A percentile compares a stretch with the other conserved stretches of the same genome.
phyloP scores from a whole-genome alignment of 2,888 invertebrate genomes.

The Xestia c-nigrum region DNA sequence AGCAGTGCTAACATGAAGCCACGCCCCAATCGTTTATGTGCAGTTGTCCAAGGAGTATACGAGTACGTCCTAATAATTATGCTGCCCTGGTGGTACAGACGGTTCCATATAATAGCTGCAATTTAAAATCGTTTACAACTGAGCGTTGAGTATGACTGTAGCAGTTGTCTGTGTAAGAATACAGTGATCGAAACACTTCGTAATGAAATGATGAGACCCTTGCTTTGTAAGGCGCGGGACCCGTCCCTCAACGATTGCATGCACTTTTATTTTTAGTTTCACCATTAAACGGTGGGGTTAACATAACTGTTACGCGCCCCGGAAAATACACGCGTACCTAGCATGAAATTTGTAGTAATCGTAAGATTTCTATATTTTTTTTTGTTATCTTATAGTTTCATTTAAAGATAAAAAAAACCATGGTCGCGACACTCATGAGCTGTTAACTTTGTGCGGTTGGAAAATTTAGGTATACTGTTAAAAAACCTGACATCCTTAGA shows the following conservation, averaged over 20 bases:
- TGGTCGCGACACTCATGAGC: neutral
- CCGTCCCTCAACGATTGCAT: neutral
- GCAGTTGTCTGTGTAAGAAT: neutral
- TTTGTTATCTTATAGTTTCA: neutral
- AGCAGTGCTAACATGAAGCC: conserved; percentile 13
- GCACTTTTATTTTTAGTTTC: neutral
- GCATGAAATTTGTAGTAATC: neutral
- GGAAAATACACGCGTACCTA: neutral
- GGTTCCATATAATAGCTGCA: conserved; percentile 7
- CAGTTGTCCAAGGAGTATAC: neutral
- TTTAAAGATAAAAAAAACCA: neutral
- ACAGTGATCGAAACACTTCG: neutral
- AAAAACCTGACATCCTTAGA: neutral
- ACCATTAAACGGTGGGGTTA: too few species aligned
- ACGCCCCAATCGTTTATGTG: conserved; percentile 19
- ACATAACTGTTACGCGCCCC: neutral
- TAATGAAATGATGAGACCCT: neutral
- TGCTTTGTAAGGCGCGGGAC: neutral
- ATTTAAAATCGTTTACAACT: neutral
- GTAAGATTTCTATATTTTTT: neutral
- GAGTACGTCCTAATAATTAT: conserved; percentile 14
- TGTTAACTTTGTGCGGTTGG: neutral
- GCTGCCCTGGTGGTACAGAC: conserved; percentile 33
- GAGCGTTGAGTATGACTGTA: neutral
- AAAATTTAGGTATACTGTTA: neutral